phyloP scores from a whole-genome alignment of 2,888 invertebrate genomes.

The Dasypogon diadema region DNA sequence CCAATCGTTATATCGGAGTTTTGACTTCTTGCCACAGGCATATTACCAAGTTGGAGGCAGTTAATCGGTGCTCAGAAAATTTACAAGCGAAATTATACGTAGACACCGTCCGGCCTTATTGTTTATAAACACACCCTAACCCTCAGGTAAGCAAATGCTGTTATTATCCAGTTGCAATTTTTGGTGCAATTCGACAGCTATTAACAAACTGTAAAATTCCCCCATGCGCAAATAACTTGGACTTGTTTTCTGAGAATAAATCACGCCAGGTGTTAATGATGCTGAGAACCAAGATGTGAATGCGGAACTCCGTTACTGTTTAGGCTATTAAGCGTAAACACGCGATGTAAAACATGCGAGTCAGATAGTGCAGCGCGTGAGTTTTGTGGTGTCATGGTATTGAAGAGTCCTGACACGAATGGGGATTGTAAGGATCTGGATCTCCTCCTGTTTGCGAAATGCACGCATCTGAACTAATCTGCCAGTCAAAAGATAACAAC shows the following conservation, averaged over 20 bases:
- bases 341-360: constrained; percentile 48
- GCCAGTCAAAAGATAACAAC: constrained; percentile 7
- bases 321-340: constrained; percentile 13
- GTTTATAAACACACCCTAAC: constrained; percentile 54
- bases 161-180: constrained; percentile 55
- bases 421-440: constrained; percentile 47
- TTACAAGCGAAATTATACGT: constrained; percentile 38
- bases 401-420: constrained; percentile 13
- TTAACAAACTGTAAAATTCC: constrained; percentile 47
- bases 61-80: constrained; percentile 47
- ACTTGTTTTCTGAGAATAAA: constrained; percentile 31
- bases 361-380: constrained; percentile 9
- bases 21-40: constrained; percentile 39
- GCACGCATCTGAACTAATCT: constrained; percentile 58
- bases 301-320: constrained; percentile 18
- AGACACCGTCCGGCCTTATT: constrained; percentile 30
- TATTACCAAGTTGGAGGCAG: constrained; percentile 43
- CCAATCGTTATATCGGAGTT: constrained; percentile 42
- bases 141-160: constrained; percentile 49
- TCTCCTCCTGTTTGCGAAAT: no score
- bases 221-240: constrained; percentile 17
- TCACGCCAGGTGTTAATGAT: constrained; percentile 52
- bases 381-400: not conserved
- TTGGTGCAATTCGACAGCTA: constrained; percentile 49
- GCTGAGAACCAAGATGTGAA: not conserved